phyloP scores from a whole-genome alignment of 2,888 invertebrate species.

The Plagiodera versicolora region DNA sequence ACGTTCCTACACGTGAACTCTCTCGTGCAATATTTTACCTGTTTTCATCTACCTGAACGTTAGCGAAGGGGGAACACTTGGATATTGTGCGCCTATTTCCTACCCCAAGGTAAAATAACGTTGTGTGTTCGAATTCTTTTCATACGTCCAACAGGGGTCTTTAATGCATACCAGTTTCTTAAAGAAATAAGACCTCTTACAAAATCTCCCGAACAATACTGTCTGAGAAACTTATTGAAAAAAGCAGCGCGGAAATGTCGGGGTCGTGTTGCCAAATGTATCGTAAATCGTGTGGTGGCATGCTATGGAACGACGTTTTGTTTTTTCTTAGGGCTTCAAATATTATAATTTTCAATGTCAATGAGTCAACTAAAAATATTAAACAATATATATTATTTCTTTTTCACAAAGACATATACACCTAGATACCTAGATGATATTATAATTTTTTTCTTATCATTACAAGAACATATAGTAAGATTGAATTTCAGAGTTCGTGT shows the following conservation, averaged over 20 bases:
- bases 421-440: too few relatives aligned
- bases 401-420: too few relatives aligned
- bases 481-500: too few relatives aligned
- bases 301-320: conserved; percentile 23
- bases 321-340: too few relatives aligned
- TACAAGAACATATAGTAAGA: too few relatives aligned
- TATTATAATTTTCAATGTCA: too few relatives aligned
- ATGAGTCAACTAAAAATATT: too few relatives aligned
- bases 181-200: conserved; percentile 36
- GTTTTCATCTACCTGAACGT: conserved; percentile 42
- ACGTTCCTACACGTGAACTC: background rate
- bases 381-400: too few relatives aligned
- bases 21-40: conserved; percentile 36
- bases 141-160: conserved; percentile 39
- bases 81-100: conserved; percentile 36
- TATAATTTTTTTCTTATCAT: too few relatives aligned
- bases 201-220: conserved; percentile 43
- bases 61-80: conserved; percentile 34
- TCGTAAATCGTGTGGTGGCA: conserved; percentile 33
- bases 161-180: conserved; percentile 37
- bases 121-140: conserved; percentile 41
- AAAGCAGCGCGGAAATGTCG: conserved; percentile 30
- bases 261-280: conserved; percentile 22
- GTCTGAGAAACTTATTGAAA: conserved; percentile 42
- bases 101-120: conserved; percentile 42